phyloP scores from a whole-genome alignment of 2,888 invertebrate genomes.

The Phrixothrix hirtus region DNA sequence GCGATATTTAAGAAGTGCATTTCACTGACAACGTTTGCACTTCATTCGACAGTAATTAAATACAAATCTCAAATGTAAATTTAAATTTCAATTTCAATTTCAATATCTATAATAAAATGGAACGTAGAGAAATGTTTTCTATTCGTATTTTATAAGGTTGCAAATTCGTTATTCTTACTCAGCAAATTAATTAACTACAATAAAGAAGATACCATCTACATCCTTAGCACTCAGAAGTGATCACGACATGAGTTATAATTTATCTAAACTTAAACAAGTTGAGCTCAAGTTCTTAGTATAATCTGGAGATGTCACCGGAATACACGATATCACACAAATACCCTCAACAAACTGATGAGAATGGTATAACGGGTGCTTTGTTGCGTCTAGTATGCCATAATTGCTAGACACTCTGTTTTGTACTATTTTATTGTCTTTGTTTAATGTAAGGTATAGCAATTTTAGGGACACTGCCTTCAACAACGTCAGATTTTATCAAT shows the following conservation, averaged over 20 bases:
- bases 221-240: conserved; percentile 30
- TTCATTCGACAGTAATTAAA: no score
- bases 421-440: conserved; percentile 11
- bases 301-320: conserved; percentile 22
- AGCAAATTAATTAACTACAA: conserved; percentile 20
- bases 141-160: background rate
- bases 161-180: conserved; percentile 7
- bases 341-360: conserved; percentile 9
- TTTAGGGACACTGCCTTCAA: conserved; percentile 3
- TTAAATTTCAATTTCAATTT: no score
- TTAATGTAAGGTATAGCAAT: conserved; percentile 6
- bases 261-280: conserved; percentile 33
- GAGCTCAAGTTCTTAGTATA: conserved; percentile 25
- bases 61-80: no score
- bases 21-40: conserved; percentile 33
- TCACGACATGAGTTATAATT: conserved; percentile 33
- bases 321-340: conserved; percentile 32
- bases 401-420: conserved; percentile 7
- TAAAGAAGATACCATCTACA: conserved; percentile 18
- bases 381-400: conserved; percentile 12
- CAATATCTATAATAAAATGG: no score
- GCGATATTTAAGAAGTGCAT: conserved; percentile 31
- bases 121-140: no score
- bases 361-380: conserved; percentile 9
- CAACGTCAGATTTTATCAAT: background rate